phyloP scores from a whole-genome alignment of 2,888 invertebrate species.

The Perithous albicinctus region DNA sequence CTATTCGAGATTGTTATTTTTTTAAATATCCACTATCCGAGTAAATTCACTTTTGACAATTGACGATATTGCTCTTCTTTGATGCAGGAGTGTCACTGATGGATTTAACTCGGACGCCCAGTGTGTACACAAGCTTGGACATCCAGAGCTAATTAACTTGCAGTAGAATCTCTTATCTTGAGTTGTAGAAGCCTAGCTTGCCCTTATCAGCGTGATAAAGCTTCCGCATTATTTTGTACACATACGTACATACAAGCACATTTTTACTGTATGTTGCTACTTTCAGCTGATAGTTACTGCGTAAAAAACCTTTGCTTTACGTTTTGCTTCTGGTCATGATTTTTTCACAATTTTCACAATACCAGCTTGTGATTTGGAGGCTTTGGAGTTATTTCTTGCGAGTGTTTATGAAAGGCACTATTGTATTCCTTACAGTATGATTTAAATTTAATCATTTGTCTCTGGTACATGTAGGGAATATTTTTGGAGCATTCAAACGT shows the following conservation, averaged over 20 bases:
- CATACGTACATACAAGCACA: constrained; percentile 19
- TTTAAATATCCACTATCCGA: background rate
- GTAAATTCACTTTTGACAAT: background rate
- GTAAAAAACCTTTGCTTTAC: constrained; percentile 6
- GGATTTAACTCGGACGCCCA: background rate
- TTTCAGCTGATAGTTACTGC: background rate
- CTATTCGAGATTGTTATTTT: too few relatives aligned
- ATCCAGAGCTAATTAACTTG: constrained; percentile 28
- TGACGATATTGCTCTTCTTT: background rate
- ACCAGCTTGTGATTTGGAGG: background rate
- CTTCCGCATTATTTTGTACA: constrained; percentile 57
- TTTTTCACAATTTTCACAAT: background rate
- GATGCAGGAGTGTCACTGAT: background rate
- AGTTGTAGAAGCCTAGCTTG: constrained; percentile 30
- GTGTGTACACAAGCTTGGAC: background rate
- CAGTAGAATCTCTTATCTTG: constrained; percentile 67
- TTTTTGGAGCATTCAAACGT: background rate
- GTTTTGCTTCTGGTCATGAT: background rate
- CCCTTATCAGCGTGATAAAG: constrained; percentile 69
- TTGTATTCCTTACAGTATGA: background rate
- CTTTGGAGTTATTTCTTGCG: background rate
- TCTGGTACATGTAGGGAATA: background rate
- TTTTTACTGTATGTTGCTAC: background rate
- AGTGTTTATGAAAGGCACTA: background rate
- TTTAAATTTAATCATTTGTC: background rate